Percentiles rank a stretch among this genome's conserved stretches.
These are phyloP conservation scores for Drosophila pectinifera DNA, from an alignment of 1,140 invertebrate genomes.

Conservation along the genomic window DNA sequence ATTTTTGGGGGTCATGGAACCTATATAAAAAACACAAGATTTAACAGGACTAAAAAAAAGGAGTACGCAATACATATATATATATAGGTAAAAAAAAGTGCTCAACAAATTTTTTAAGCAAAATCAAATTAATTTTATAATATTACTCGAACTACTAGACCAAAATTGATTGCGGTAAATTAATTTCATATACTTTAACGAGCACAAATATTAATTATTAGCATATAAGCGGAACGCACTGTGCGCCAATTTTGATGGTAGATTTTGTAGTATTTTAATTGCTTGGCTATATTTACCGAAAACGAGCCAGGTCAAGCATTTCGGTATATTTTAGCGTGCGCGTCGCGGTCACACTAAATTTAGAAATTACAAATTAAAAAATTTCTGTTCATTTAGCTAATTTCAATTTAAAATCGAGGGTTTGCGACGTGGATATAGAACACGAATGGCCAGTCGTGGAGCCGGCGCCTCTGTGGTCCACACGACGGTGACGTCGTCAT, in stretches of 20 bases:
- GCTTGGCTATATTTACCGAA: not conserved
- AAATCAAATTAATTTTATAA: no score
- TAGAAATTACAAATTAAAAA: constrained; percentile 10
- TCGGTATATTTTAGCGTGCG: constrained; percentile 1
- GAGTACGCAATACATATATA: no score
- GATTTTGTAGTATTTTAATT: not conserved
- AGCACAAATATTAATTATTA: no score
- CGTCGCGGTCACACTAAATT: not conserved
- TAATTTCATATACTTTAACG: no score
- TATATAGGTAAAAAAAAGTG: no score
- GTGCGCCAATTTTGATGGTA: not conserved
- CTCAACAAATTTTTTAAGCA: no score
- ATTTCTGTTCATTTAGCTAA: not conserved
- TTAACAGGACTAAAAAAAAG: no score
- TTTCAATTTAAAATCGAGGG: not conserved
- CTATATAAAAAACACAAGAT: no score
- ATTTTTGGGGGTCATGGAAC: no score
- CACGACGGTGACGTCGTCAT: constrained; percentile 39
- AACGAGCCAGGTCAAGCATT: not conserved
- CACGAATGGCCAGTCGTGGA: constrained; percentile 70
- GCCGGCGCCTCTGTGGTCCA: constrained; percentile 39
- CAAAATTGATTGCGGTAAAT: no score
- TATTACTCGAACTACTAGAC: no score
- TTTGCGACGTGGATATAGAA: constrained; percentile 14
- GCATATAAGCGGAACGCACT: no score